Conservation (phyloP, 23 tunicate species). For the Halocynthia roretzi region DNA sequence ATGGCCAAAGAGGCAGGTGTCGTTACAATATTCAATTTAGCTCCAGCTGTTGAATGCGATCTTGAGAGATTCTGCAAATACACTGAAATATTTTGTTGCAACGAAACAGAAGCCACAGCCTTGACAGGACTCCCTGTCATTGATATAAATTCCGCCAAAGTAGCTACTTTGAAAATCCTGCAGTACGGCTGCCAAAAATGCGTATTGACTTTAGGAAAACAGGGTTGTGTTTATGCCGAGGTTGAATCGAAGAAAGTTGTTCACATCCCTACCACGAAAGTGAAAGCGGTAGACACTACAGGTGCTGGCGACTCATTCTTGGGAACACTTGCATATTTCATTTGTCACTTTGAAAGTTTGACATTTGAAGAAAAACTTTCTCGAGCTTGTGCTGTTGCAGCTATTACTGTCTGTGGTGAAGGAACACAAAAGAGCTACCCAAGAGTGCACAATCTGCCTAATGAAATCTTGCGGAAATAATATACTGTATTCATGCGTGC, state of each 20-base stretch:
- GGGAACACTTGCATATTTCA: slow-evolving; percentile 73
- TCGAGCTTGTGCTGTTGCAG: slow-evolving; percentile 54
- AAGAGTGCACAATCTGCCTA: slow-evolving; percentile 20
- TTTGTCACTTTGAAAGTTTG: slow-evolving; percentile 22
- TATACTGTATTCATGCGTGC: no score
- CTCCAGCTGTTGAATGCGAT: slow-evolving; percentile 57
- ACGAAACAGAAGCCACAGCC: slow-evolving; percentile 67
- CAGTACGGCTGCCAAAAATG: slow-evolving; percentile 41
- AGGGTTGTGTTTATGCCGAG: slow-evolving; percentile 54
- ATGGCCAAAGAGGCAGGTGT: slow-evolving; percentile 38
- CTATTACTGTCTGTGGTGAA: slow-evolving; percentile 38
- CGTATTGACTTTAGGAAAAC: slow-evolving; percentile 59
- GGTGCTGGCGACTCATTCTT: slow-evolving; percentile 90
- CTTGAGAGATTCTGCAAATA: slow-evolving; percentile 36
- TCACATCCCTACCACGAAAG: slow-evolving; percentile 22
- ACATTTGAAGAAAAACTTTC: slow-evolving; percentile 30
- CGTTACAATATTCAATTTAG: slow-evolving; percentile 66
- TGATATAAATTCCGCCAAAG: slow-evolving; percentile 32
- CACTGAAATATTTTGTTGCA: slow-evolving; percentile 68
- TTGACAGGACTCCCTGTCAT: slow-evolving; percentile 52
- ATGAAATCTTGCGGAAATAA: background rate
- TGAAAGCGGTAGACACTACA: slow-evolving; percentile 67
- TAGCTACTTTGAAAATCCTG: slow-evolving; percentile 34
- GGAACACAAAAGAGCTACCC: slow-evolving; percentile 86
- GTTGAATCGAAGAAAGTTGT: slow-evolving; percentile 1